phyloP scores from a whole-genome alignment of 2,797 vertebrate genomes.

The Pteronotus mesoamericanus region DNA sequence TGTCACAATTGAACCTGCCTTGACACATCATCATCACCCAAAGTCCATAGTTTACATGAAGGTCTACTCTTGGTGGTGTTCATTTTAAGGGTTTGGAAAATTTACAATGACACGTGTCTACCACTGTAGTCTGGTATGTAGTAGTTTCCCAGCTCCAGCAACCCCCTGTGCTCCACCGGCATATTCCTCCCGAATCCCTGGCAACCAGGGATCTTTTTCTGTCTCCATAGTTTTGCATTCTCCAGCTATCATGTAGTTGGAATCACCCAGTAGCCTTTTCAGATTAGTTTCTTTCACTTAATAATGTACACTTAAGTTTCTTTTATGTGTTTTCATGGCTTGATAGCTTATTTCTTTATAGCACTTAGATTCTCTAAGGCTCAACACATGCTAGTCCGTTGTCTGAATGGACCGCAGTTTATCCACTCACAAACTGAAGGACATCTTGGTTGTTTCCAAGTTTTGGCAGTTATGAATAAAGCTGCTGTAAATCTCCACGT shows the following conservation, averaged over 20 bases:
- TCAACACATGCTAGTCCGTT: background rate
- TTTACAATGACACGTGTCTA: background rate
- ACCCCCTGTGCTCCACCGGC: background rate
- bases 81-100: background rate
- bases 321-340: background rate
- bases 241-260: background rate
- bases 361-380: background rate
- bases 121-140: background rate
- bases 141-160: background rate
- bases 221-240: background rate
- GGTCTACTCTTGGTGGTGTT: background rate
- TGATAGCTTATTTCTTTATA: constrained; percentile 11
- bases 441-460: background rate
- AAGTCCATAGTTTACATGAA: background rate
- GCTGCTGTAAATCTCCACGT: background rate
- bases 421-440: background rate
- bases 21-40: background rate
- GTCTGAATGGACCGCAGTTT: background rate
- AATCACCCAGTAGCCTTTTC: background rate
- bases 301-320: background rate
- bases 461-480: constrained; percentile 20
- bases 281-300: background rate
- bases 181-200: background rate
- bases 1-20: background rate
- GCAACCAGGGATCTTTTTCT: background rate